These are phyloP conservation scores for Hippopotamyrus pictus DNA, from an alignment of 2,797 vertebrate species.

Conservation along the genomic window DNA sequence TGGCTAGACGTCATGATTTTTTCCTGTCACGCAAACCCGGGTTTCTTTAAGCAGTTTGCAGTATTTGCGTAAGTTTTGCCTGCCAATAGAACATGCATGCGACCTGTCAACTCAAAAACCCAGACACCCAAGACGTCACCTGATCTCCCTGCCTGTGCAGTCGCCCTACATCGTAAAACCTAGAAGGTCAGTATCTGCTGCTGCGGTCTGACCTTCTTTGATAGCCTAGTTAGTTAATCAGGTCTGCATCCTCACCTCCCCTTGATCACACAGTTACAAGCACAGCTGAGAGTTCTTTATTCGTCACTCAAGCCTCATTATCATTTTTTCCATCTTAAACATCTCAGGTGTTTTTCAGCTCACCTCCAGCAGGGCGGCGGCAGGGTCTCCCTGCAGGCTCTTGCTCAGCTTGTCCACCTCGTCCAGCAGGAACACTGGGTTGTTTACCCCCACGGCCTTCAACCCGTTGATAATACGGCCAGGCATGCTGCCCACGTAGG, in stretches of 20 bases:
- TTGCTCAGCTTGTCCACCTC: conserved; percentile 96
- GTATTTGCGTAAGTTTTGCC: neutral
- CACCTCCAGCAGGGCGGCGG: conserved; percentile 92
- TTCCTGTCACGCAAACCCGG: neutral
- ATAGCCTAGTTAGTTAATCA: conserved; percentile 4
- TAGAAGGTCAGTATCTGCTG: neutral
- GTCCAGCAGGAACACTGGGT: conserved; percentile 91
- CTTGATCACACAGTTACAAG: neutral
- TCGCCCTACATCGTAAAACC: neutral
- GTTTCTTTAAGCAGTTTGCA: neutral
- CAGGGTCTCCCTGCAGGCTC: conserved; percentile 91
- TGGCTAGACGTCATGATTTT: neutral
- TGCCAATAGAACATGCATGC: neutral
- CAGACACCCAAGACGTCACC: neutral
- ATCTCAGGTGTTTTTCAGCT: conserved; percentile 19
- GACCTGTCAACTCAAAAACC: neutral
- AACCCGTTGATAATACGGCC: conserved; percentile 93
- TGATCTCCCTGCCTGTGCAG: neutral
- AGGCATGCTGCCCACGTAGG: conserved; percentile 96
- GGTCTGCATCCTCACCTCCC: neutral
- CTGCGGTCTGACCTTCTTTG: neutral
- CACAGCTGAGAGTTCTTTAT: neutral
- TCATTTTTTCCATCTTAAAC: neutral
- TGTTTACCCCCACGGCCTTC: conserved; percentile 86
- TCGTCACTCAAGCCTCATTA: neutral